These are phyloP conservation scores for Eptatretus burgeri DNA, from an alignment of 2,113 vertebrate genomes.

Conservation along the genomic window DNA sequence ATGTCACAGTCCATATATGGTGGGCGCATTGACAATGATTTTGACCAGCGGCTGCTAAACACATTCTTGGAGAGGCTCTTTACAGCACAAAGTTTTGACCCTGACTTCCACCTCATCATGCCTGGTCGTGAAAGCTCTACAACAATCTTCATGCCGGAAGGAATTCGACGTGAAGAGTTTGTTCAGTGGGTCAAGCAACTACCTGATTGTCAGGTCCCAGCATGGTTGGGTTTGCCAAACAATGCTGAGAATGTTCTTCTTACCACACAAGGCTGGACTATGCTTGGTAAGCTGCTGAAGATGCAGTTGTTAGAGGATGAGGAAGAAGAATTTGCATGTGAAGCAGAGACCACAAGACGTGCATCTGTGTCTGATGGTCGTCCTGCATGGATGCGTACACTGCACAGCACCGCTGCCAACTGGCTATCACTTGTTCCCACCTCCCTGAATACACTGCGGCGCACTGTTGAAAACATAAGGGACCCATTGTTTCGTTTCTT, in stretches of 20 bases:
- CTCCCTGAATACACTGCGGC: background rate
- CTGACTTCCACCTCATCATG: slow-evolving; percentile 4
- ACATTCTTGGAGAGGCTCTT: slow-evolving; percentile 1
- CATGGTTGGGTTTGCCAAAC: slow-evolving; percentile 5
- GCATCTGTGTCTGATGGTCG: slow-evolving; percentile 23
- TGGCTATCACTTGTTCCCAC: background rate
- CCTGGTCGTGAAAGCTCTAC: slow-evolving; percentile 24
- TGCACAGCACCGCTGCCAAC: slow-evolving; percentile 3
- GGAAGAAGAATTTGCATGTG: slow-evolving; percentile 30
- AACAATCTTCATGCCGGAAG: slow-evolving; percentile 92
- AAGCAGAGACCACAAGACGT: slow-evolving; percentile 57
- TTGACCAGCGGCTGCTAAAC: slow-evolving; percentile 5
- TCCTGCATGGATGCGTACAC: slow-evolving; percentile 2
- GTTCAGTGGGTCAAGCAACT: slow-evolving; percentile 2
- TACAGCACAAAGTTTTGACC: background rate
- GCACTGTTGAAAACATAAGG: slow-evolving; percentile 2
- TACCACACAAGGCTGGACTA: slow-evolving; percentile 12
- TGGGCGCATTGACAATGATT: slow-evolving; percentile 1
- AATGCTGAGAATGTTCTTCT: slow-evolving; percentile 5
- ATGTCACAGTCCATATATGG: slow-evolving; percentile 4
- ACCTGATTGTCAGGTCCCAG: background rate
- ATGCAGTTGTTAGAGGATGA: slow-evolving; percentile 99
- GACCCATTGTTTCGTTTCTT: slow-evolving; percentile 3
- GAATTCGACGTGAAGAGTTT: slow-evolving; percentile 20
- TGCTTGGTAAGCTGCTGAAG: slow-evolving; percentile 99